Conservation (phyloP, 2,888 invertebrate genomes). For the Phyto melanocephala region DNA sequence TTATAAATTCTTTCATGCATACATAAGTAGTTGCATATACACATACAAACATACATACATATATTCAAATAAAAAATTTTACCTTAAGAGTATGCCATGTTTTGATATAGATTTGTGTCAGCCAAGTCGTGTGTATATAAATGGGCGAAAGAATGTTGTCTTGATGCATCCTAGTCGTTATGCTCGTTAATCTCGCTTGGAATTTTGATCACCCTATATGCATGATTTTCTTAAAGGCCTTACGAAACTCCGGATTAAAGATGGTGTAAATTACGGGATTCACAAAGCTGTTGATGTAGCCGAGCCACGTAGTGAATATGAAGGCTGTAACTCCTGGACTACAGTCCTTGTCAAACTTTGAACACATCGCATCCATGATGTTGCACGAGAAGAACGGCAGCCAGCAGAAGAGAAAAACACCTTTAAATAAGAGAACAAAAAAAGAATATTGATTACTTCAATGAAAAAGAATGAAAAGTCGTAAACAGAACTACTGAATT, state of each 20-base stretch:
- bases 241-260: conserved; percentile 98
- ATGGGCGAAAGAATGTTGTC: background rate
- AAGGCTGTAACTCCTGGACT: conserved; percentile 93
- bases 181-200: conserved; percentile 28
- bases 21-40: too few species aligned
- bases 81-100: conserved; percentile 42
- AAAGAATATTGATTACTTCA: background rate
- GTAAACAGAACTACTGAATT: too few species aligned
- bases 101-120: conserved; percentile 27
- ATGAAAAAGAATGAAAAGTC: background rate
- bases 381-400: conserved; percentile 99
- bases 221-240: conserved; percentile 97
- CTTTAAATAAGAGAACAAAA: conserved; percentile 80
- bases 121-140: background rate
- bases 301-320: conserved; percentile 97
- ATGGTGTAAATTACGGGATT: conserved; percentile 97
- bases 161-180: background rate
- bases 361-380: conserved; percentile 97
- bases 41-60: too few species aligned
- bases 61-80: conserved; percentile 21
- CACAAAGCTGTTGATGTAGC: conserved; percentile 97
- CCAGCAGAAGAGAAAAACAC: conserved; percentile 99
- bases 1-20: conserved; percentile 16
- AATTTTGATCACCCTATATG: conserved; percentile 81
- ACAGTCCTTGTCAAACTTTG: conserved; percentile 88